Conservation (phyloP, 2,113 vertebrate genomes). For the Chascanopsetta lugubris region DNA sequence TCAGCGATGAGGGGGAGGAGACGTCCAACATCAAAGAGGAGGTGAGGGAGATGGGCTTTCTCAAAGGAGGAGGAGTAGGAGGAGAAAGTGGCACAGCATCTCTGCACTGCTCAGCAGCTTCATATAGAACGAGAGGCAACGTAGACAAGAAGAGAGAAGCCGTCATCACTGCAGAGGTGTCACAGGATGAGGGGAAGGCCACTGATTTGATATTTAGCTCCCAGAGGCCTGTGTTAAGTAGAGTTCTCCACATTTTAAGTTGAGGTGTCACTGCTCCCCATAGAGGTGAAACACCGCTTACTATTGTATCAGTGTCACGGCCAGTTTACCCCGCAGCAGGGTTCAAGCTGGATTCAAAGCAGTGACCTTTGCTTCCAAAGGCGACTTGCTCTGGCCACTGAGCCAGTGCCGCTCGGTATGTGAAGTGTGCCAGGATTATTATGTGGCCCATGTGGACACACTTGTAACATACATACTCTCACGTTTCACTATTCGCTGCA, state of each 20-base stretch:
- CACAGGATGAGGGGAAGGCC: slow-evolving; percentile 34
- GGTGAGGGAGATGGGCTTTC: slow-evolving; percentile 78
- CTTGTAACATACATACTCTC: background rate
- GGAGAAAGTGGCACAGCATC: slow-evolving; percentile 67
- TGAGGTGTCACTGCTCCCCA: slow-evolving; percentile 41
- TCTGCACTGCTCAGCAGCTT: slow-evolving; percentile 54
- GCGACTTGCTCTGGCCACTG: background rate
- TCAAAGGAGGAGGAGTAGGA: slow-evolving; percentile 61
- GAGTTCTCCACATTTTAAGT: slow-evolving; percentile 46
- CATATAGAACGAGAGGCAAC: slow-evolving; percentile 18
- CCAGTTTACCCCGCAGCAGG: too few relatives aligned
- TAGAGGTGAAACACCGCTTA: slow-evolving; percentile 40
- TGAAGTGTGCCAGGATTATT: background rate
- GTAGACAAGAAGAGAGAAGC: slow-evolving; percentile 17
- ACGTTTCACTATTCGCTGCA: background rate
- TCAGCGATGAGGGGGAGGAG: slow-evolving; percentile 81
- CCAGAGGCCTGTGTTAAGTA: slow-evolving; percentile 30
- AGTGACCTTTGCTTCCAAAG: too few relatives aligned
- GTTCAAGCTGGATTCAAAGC: too few relatives aligned
- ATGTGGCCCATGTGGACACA: background rate
- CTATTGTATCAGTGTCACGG: slow-evolving; percentile 23
- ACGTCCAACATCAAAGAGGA: slow-evolving; percentile 84
- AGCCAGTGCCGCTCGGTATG: background rate
- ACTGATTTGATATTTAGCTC: slow-evolving; percentile 58
- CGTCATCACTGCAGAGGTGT: slow-evolving; percentile 36